Percentiles rank a stretch among this genome's conserved stretches.
Evolutionary conservation across 2,888 invertebrate species (phyloP).

Genomic region (Theristus sp.): DNA sequence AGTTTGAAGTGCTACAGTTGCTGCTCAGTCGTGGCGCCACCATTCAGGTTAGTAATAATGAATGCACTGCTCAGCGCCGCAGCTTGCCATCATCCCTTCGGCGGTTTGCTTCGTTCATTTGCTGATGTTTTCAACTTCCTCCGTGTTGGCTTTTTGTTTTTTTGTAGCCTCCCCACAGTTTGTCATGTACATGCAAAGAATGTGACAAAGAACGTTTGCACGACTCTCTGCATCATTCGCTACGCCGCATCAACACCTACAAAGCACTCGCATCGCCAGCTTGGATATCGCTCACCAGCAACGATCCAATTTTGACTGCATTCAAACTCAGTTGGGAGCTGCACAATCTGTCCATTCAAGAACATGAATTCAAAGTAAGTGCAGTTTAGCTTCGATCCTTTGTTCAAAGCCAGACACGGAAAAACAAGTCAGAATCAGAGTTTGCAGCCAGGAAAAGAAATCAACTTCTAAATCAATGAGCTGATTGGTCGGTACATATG

Average conservation of each 20-base stretch:
- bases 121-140: too few species aligned
- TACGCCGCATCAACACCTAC: slow-evolving; percentile 32
- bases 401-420: too few species aligned
- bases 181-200: slow-evolving; percentile 34
- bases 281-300: slow-evolving; percentile 40
- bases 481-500: too few species aligned
- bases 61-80: too few species aligned
- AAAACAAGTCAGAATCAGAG: too few species aligned
- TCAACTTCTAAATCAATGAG: too few species aligned
- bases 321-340: slow-evolving; percentile 39
- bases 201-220: slow-evolving; percentile 31
- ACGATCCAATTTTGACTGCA: slow-evolving; percentile 38
- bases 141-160: too few species aligned
- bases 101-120: too few species aligned
- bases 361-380: slow-evolving; percentile 37
- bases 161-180: slow-evolving; percentile 29
- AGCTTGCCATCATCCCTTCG: too few species aligned
- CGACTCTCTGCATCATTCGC: slow-evolving; percentile 38
- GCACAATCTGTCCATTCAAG: slow-evolving; percentile 34
- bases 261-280: slow-evolving; percentile 40
- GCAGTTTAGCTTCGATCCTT: neutral
- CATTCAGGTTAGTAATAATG: slow-evolving; percentile 16
- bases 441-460: too few species aligned
- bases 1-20: slow-evolving; percentile 41
- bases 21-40: slow-evolving; percentile 30